These are phyloP conservation scores for Hydrocynus forskahlii DNA, from an alignment of 2,797 vertebrate genomes.

Conservation along the genomic window DNA sequence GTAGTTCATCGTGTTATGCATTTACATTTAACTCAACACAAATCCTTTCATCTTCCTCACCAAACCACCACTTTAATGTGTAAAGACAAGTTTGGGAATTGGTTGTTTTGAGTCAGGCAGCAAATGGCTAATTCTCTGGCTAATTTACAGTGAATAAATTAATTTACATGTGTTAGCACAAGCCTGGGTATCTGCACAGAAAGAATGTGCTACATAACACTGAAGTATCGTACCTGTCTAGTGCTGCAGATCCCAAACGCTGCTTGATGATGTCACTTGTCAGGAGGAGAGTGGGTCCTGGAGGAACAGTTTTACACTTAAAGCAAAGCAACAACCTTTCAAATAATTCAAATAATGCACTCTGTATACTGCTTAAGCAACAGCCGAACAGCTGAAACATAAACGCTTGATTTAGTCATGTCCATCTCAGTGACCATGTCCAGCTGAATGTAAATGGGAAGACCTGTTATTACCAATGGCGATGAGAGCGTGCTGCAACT, in stretches of 20 bases:
- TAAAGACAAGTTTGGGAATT: neutral
- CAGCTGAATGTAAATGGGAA: constrained; percentile 2
- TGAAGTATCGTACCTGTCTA: constrained; percentile 84
- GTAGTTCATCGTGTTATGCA: constrained; percentile 24
- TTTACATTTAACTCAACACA: constrained; percentile 41
- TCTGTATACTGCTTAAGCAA: neutral
- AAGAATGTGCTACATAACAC: neutral
- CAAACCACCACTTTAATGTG: constrained; percentile 45
- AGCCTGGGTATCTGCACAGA: neutral
- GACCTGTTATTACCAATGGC: constrained; percentile 49
- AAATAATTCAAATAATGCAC: neutral
- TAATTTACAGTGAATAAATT: constrained; percentile 26
- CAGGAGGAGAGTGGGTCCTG: constrained; percentile 88
- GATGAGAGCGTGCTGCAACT: constrained; percentile 82
- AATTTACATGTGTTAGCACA: constrained; percentile 20
- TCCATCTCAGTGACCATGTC: too few species aligned
- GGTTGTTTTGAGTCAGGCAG: constrained; percentile 24
- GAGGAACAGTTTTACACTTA: constrained; percentile 19
- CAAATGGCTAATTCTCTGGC: neutral
- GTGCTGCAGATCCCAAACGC: constrained; percentile 87
- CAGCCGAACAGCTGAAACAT: neutral
- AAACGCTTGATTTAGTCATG: neutral
- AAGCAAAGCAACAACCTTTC: neutral
- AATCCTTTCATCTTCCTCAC: constrained; percentile 41
- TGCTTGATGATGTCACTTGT: constrained; percentile 93